Conservation (phyloP, 2,113 vertebrate genomes). For the human (Homo sapiens) region GRCh38 chr16:23483001-23483500, state of each 20-base stretch:
- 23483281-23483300: no score
- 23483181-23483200: neutral
- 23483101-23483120: neutral
- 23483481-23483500: neutral
- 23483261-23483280: no score
- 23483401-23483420: neutral
- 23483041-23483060: neutral
- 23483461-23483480: neutral
- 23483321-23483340: no score
- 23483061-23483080: neutral
- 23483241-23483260: no score
- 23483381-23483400: neutral
- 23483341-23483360: no score
- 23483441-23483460: neutral
- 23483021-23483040: neutral
- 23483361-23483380: no score
- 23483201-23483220: neutral
- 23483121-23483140: neutral
- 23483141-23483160: neutral
- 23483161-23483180: neutral
- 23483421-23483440: neutral
- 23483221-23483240: no score
- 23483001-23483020: conserved; percentile 70
- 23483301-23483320: neutral
- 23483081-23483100: neutral